Base-by-base conservation (phyloP, 2,888 invertebrate species). In the Abrostola triplasia region DNA sequence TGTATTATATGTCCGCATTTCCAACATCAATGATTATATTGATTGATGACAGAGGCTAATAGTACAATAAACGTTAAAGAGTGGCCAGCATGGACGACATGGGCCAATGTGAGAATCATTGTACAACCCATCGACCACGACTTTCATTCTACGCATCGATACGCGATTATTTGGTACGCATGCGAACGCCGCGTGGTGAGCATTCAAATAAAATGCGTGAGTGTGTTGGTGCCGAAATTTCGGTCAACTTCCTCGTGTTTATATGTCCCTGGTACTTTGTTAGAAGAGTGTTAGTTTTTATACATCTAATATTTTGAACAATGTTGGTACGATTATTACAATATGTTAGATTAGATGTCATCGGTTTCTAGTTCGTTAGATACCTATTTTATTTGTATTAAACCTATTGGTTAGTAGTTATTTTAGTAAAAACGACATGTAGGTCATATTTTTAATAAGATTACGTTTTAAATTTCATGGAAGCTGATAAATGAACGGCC, bases 121-220 rank as follows among this genome's bases (percentile, higher is more conserved):
- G 24, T 10, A 13, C 24, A 13, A 44, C 44, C 49, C 36, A 44
- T 38, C 53, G 37, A 41, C 47, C 13, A 11, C 36, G 54, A 66
- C 77, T 79, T 79, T 73, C 79, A 47, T 70, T 65, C 61, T 36
- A 69, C 64, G 51, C 48, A 50, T 47, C 13, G 44, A 50, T 44
- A 52, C 47, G 36, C 54, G 35, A 59, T 50, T 55, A 53, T 60
- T 57, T 70, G 52, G 59, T 59, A 63, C 56, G 62, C 66, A 76
- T 66, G 63, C 47, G 62, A 66, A 62, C 55, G 58, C 52, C 64
- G 64, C 67, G 68, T 77, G 68, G 63, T 41, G 59, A 38, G 77
- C 68, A 80, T 74, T 77, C 67, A 66, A 67, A 77, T 70, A 70
- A 53, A 67, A 60, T 64, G 52, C 59, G 74, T 66, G 48, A 36